phyloP scores from a whole-genome alignment of 92 coral and sea anemone species.

The Epizoanthus fatuus region DNA sequence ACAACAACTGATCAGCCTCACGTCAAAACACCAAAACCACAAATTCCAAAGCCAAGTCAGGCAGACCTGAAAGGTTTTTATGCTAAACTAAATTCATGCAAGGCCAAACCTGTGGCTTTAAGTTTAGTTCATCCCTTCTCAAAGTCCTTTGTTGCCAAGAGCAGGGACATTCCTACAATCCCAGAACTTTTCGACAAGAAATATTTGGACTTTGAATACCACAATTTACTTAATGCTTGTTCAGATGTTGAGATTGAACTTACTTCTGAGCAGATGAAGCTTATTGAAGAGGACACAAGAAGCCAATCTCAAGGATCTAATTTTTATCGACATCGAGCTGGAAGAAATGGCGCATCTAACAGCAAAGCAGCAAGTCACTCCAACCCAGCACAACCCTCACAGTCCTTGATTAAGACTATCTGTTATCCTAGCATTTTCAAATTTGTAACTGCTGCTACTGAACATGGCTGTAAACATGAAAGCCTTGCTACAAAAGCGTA shows the following conservation, averaged over 20 bases:
- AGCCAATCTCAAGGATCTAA: not conserved
- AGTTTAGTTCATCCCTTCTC: not conserved
- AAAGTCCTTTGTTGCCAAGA: not conserved
- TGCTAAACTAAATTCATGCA: not conserved
- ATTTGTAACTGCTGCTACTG: too few species aligned
- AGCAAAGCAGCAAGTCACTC: too few species aligned
- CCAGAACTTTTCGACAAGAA: not conserved
- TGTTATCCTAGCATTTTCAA: too few species aligned
- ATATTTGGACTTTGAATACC: not conserved
- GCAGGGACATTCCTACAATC: not conserved
- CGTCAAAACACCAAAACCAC: too few species aligned
- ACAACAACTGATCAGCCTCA: too few species aligned
- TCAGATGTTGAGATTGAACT: not conserved
- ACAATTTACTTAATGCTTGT: not conserved
- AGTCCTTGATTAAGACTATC: too few species aligned
- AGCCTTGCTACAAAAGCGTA: too few species aligned
- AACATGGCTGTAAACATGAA: too few species aligned
- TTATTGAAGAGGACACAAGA: constrained; percentile 10
- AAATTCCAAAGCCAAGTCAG: not conserved
- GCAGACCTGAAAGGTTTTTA: not conserved
- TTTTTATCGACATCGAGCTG: too few species aligned
- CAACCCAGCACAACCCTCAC: too few species aligned
- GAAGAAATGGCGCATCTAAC: too few species aligned
- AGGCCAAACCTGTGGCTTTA: not conserved
- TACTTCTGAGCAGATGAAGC: not conserved